Evolutionary conservation across 2,888 invertebrate species (phyloP).

Genomic region (Brachypalpus laphriformis): DNA sequence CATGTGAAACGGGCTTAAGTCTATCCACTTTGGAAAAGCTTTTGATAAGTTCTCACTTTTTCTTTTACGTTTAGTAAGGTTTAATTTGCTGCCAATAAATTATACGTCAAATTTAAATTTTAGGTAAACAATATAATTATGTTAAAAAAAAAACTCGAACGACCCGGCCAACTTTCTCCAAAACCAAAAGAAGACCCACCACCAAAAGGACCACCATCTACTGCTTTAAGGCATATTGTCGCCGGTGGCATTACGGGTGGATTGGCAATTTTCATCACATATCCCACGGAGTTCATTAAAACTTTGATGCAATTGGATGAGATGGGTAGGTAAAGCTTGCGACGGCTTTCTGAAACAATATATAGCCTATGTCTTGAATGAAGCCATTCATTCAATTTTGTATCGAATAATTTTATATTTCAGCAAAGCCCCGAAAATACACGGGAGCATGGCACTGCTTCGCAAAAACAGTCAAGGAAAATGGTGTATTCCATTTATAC

Average conservation of each 20-base stretch:
- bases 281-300: constrained; percentile 99
- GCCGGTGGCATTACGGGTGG: constrained; percentile 99
- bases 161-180: too few relatives aligned
- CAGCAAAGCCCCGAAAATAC: background rate
- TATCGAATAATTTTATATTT: background rate
- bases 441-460: background rate
- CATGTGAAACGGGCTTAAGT: too few relatives aligned
- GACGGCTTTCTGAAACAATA: too few relatives aligned
- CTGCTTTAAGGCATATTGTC: constrained; percentile 91
- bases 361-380: too few relatives aligned
- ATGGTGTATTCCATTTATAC: background rate
- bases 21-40: too few relatives aligned
- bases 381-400: too few relatives aligned
- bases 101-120: too few relatives aligned
- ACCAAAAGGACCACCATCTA: constrained; percentile 78
- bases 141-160: too few relatives aligned
- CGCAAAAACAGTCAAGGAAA: background rate
- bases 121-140: too few relatives aligned
- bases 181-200: constrained; percentile 83
- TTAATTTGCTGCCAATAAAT: too few relatives aligned
- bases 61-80: too few relatives aligned
- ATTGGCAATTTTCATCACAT: constrained; percentile 99
- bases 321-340: constrained; percentile 87
- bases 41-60: too few relatives aligned
- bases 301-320: constrained; percentile 99